Base-by-base conservation (phyloP, 2,797 vertebrate genomes). In the Melanogrammus aeglefinus region DNA sequence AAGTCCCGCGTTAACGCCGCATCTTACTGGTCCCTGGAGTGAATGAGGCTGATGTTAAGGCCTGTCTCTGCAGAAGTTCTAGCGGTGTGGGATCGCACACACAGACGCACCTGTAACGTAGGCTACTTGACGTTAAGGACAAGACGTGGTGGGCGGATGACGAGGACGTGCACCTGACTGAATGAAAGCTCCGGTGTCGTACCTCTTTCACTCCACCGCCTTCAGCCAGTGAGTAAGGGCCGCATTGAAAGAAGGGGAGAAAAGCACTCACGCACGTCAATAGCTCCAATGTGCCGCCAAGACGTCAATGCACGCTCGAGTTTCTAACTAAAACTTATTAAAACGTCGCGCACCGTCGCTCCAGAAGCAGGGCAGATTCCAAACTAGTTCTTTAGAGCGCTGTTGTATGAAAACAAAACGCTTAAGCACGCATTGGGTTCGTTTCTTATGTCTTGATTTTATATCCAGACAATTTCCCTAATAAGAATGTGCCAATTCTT, bases 1-100 rank as follows among this genome's bases (percentile, higher is more conserved):
- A 89, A 86, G 92, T 92, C 87, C 80, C 86, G 86, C 84, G 87
- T 93, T 94, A 95, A 79, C 90, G 94, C 89, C 90, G 92, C 96
- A 97, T 98, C 91, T 96, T 96, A 95, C 0, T 78, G 74, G 79
- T 86, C 87, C 87, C 77, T 82, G 79, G 86, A 87, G 90, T 84
- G 80, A 47, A 74, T 39, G 36, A 13, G 79, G 35, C 47, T 73
- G 38, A 41, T 44, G 74, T 41, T 69, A 66, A 33, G 70, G 57
- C 21, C 31, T 69, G 4, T 41, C n/a, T 69, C 63, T 69, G 24
- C 63, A 12, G 63, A 69, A 2, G 12, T 35, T 35, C 33, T 16
- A 41, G 39, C 24, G n/a, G n/a, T 33, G 79, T 72, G 70, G 39
- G n/a, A 3, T 12, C 51, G 33, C 70, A 71, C 69, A 71, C 69